A percentile compares a stretch with the other conserved stretches of the same genome.
Evolutionary conservation across 1,140 invertebrate species (phyloP).

Genomic region (Temnothorax nylanderi): DNA sequence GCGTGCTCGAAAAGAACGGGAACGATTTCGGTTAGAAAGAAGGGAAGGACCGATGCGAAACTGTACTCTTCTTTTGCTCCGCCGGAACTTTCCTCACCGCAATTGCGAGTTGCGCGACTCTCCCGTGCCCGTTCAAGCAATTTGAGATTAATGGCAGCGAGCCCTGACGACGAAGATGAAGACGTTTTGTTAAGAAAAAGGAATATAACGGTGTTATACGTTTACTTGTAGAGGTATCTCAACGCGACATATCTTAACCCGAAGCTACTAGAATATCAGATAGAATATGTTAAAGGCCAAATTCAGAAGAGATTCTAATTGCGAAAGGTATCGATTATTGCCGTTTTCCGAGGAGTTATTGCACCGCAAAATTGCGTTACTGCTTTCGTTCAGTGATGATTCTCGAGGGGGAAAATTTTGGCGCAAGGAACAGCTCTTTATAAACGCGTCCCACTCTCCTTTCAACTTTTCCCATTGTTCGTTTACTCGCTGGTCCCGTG

Average conservation of each 20-base stretch:
- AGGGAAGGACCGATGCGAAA: slow-evolving; percentile 50
- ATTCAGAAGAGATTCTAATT: neutral
- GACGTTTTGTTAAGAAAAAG: neutral
- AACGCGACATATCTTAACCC: neutral
- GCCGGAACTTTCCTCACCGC: slow-evolving; percentile 61
- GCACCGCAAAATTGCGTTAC: neutral
- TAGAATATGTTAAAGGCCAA: neutral
- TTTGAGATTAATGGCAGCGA: slow-evolving; percentile 61
- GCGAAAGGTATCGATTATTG: neutral
- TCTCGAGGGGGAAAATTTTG: slow-evolving; percentile 40
- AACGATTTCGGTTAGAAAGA: slow-evolving; percentile 62
- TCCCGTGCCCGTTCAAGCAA: slow-evolving; percentile 57
- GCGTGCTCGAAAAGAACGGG: slow-evolving; percentile 61
- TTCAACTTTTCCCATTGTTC: slow-evolving; percentile 70
- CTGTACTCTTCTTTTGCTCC: slow-evolving; percentile 55
- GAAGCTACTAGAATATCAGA: neutral
- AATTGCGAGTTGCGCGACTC: slow-evolving; percentile 56
- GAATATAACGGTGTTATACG: neutral
- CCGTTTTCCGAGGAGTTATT: neutral
- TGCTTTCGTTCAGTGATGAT: neutral
- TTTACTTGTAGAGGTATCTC: neutral
- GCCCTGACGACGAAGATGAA: slow-evolving; percentile 8
- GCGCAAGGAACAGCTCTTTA: neutral
- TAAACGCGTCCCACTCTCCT: slow-evolving; percentile 62
- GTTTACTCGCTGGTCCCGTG: slow-evolving; percentile 66